Base-by-base conservation (phyloP, 2,113 vertebrate species). In the Gnathonemus longibarbis region DNA sequence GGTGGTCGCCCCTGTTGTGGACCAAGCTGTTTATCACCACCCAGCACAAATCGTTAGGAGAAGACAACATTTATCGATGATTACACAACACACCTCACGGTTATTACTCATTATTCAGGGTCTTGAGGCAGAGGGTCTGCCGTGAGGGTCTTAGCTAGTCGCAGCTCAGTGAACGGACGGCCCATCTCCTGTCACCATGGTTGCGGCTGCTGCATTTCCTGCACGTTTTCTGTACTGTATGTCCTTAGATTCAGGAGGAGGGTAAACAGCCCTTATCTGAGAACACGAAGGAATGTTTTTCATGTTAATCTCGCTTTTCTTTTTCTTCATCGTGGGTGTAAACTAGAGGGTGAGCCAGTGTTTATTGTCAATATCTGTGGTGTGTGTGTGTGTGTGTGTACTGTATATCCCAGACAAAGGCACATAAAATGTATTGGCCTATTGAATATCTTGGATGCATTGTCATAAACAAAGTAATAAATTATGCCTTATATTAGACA, bases 31-130 rank as follows among this genome's bases (percentile, higher is more conserved):
- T 91, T 84, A 84, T 89, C 89, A 70, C 52, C 53, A 62, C 17
- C 85, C 84, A 49, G 84, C 92, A 62, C 53, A 92, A 92, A 92
- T 89, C 52, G 89, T 87, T 87, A 87, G 87, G 39, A 66, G 88
- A 70, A 85, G 66, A 89, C 89, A 89, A 90, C 84, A 58, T 90
- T 17, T 84, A 90, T 88, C 80, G 50, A 88, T 53, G 11, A 58
- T 85, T 85, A 84, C 56, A 49, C 89, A 89, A 84, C 31, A 56
- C 66, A 77, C 91, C 85, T 84, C 91, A 66, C 91, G 91, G 90
- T 88, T 94, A 91, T 66, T 88, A 91, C 56, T 66, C 66, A 58
- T 86, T 84, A 50, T 84, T 62, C 84, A 24, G 2, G 11, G 21
- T 52, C 77, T 77, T 48, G 35, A 45, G 74, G 10, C 74, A 46